Conservation (phyloP, 2,797 vertebrate species). For the Rallus crepitans region DNA sequence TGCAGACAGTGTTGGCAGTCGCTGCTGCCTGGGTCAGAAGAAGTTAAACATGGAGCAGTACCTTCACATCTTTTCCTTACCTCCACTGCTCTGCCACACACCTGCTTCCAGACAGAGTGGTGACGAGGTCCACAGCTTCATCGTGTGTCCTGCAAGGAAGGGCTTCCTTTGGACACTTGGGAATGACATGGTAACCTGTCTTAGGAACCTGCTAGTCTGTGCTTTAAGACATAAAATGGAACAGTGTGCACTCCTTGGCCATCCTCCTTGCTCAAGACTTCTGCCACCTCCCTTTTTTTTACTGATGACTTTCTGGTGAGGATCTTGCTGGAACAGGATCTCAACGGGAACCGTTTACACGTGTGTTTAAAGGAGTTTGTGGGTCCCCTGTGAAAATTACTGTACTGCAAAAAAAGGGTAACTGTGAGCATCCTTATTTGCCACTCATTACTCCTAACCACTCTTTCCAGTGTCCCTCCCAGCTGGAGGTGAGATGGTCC, state of each 20-base stretch:
- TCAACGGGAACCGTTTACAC: neutral
- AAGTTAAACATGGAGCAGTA: neutral
- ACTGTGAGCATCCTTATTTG: neutral
- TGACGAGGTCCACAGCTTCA: neutral
- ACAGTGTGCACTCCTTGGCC: neutral
- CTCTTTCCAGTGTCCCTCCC: neutral
- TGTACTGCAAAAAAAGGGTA: neutral
- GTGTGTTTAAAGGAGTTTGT: neutral
- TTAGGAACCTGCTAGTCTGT: neutral
- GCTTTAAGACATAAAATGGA: neutral
- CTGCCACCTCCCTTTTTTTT: neutral
- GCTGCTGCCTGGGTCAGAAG: neutral
- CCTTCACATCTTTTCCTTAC: neutral
- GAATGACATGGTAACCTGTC: neutral
- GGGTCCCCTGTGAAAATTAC: neutral
- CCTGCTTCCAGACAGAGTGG: neutral
- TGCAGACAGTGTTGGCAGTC: neutral
- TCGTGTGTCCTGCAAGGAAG: neutral
- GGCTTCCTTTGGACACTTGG: neutral
- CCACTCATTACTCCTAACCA: neutral
- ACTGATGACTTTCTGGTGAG: rapidly evolving
- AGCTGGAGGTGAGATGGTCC: neutral
- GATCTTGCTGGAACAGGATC: neutral
- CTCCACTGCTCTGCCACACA: neutral
- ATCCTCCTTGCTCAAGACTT: neutral